phyloP scores from a whole-genome alignment of 2,888 invertebrate genomes.

The Auanema freiburgensis region DNA sequence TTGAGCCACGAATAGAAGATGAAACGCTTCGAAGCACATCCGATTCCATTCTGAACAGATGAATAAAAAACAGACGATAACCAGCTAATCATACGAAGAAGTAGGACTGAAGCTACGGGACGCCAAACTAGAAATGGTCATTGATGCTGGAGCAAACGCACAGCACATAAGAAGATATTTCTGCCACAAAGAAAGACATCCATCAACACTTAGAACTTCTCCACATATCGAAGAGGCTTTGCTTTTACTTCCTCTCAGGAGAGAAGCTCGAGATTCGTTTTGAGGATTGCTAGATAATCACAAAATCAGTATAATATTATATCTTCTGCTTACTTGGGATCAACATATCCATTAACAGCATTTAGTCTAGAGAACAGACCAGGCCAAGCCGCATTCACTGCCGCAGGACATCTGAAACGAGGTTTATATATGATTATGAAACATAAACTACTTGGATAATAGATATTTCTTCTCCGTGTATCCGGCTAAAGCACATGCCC shows the following conservation, averaged over 20 bases:
- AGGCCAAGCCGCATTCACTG: conserved; percentile 90
- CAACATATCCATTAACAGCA: conserved; percentile 86
- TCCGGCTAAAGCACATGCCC: conserved; percentile 86
- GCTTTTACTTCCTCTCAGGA: conserved; percentile 75
- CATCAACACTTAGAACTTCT: conserved; percentile 70
- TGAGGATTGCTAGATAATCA: conserved; percentile 75
- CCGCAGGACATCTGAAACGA: conserved; percentile 64
- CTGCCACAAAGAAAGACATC: conserved; percentile 87
- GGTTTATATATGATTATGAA: background rate
- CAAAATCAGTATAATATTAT: too few species aligned
- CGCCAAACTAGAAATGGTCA: conserved; percentile 32
- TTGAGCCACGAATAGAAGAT: conserved; percentile 31
- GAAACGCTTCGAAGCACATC: conserved; percentile 45
- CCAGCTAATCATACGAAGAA: conserved; percentile 28
- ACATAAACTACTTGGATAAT: conserved; percentile 14
- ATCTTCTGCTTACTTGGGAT: conserved; percentile 74
- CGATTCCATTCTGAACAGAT: conserved; percentile 30
- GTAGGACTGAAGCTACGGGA: conserved; percentile 84
- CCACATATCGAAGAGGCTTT: conserved; percentile 56
- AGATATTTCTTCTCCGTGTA: conserved; percentile 74
- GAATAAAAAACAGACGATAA: background rate
- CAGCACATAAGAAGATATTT: conserved; percentile 87
- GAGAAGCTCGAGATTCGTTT: conserved; percentile 91
- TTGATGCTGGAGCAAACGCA: conserved; percentile 82
- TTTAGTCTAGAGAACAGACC: conserved; percentile 87